These are phyloP conservation scores for Cenopis cana DNA, from an alignment of 2,888 invertebrate genomes.

Conservation along the genomic window DNA sequence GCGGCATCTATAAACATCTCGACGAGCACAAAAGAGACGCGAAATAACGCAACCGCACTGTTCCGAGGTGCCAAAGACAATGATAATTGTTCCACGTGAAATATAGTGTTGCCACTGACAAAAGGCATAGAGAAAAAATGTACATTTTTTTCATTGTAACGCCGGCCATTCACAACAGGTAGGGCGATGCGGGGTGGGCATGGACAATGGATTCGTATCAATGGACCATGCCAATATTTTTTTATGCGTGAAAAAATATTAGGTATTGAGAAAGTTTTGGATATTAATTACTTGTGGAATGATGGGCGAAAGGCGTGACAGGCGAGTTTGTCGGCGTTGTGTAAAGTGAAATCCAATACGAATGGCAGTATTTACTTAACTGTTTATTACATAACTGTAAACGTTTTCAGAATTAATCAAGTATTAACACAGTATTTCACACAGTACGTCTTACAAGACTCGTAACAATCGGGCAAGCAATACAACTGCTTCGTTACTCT, in stretches of 20 bases:
- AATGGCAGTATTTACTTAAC: slow-evolving; percentile 13
- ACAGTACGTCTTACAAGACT: no score
- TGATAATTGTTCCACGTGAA: slow-evolving; percentile 84
- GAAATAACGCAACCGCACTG: slow-evolving; percentile 66
- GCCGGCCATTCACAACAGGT: slow-evolving; percentile 81
- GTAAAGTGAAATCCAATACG: slow-evolving; percentile 29
- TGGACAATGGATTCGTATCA: slow-evolving; percentile 77
- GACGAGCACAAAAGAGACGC: slow-evolving; percentile 59
- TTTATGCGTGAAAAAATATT: slow-evolving; percentile 71
- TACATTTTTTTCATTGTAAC: slow-evolving; percentile 81
- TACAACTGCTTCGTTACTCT: not conserved
- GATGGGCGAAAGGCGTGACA: slow-evolving; percentile 58
- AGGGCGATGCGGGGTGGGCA: slow-evolving; percentile 71
- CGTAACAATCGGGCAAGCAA: not conserved
- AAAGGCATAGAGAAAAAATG: slow-evolving; percentile 75
- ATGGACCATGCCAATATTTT: slow-evolving; percentile 76
- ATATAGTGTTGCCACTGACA: slow-evolving; percentile 84
- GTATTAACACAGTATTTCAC: no score
- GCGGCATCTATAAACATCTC: slow-evolving; percentile 54
- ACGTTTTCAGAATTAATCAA: not conserved
- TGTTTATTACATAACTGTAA: not conserved
- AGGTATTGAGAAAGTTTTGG: slow-evolving; percentile 63
- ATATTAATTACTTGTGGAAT: slow-evolving; percentile 72
- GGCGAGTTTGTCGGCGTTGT: slow-evolving; percentile 43
- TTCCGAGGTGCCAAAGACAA: slow-evolving; percentile 82